Evolutionary conservation across 2,797 vertebrate genomes (phyloP), one percentile per base, ranked within the genome.

Genomic region (Sarcoramphus papa): DNA sequence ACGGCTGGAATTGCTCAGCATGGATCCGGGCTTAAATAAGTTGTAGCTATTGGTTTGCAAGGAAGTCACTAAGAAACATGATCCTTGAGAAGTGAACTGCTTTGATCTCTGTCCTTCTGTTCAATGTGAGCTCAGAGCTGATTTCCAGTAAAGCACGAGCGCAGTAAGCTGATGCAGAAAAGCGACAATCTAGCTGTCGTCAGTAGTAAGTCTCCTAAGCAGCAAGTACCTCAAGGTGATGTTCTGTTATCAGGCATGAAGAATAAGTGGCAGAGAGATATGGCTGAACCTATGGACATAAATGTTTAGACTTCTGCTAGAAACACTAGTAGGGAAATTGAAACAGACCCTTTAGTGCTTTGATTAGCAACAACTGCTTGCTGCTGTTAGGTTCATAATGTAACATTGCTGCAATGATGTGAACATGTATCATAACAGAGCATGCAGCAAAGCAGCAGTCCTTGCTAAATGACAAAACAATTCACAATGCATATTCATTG

Each of bases 81-180:
- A 88, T 91, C 90, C 77, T 95, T 63, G 83, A 92, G 85, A 80
- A 68, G 41, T 2, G 2, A 92, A 48, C 35, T 7, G 8, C 95
- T 97, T 93, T 94, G 92, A 95, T 94, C 60, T 97, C 85, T 59
- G 10, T 74, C 57, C 33, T 86, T 81, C 80, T 80, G 50, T 47
- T 73, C 9, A 0, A 24, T 74, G 60, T 79, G 64, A 93, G 47
- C 40, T 93, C 74, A 14, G 86, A 80, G 86, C 56, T 30, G 59
- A 68, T 68, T 92, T 87, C 56, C 53, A 82, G 80, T 41, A 74
- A 88, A 79, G 51, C n/a, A 33, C 0, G 3, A 92, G 31, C 14
- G 4, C 18, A 48, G 15, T 30, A 81, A 81, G 53, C 11, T 53
- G 65, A 17, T 2, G 10, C 30, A 62, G 68, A 64, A 83, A 80